A percentile compares a stretch with the other conserved stretches of the same genome.
phyloP scores from a whole-genome alignment of 2,888 invertebrate species.

The Ophion ellenae region DNA sequence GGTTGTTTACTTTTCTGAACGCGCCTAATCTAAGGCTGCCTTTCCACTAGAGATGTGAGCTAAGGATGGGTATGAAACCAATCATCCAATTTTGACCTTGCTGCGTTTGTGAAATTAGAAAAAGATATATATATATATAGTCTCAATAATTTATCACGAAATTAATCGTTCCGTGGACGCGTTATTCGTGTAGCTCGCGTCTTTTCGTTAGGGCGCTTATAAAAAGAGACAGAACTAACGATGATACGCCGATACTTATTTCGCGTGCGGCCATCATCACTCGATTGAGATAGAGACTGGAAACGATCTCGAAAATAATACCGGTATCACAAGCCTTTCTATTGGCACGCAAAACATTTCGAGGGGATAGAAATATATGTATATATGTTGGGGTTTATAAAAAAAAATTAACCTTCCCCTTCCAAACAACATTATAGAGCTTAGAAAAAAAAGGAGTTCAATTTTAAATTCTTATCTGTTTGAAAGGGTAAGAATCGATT shows the following conservation, averaged over 20 bases:
- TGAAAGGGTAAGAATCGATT: too few species aligned
- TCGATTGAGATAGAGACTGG: not conserved
- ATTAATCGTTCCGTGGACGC: conserved; percentile 38
- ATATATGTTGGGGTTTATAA: not conserved
- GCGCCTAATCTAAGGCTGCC: too few species aligned
- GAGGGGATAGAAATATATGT: conserved; percentile 37
- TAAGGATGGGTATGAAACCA: too few species aligned
- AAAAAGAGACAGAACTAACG: conserved; percentile 1
- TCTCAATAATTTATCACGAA: conserved; percentile 67
- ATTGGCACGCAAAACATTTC: conserved; percentile 45
- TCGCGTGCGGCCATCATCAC: not conserved
- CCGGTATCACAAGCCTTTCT: conserved; percentile 44
- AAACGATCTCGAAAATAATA: conserved; percentile 24
- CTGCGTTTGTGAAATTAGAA: too few species aligned
- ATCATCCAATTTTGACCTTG: too few species aligned
- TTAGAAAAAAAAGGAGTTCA: not conserved
- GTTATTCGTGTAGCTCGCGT: not conserved
- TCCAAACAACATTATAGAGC: not conserved
- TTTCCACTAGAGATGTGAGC: too few species aligned
- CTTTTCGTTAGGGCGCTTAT: not conserved
- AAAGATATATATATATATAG: conserved; percentile 8
- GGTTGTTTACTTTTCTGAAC: too few species aligned
- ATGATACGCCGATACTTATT: not conserved
- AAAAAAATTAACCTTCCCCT: not conserved
- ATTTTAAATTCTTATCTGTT: not conserved